These are phyloP conservation scores for Colius striatus DNA, from an alignment of 2,113 vertebrate species.

Conservation along the genomic window DNA sequence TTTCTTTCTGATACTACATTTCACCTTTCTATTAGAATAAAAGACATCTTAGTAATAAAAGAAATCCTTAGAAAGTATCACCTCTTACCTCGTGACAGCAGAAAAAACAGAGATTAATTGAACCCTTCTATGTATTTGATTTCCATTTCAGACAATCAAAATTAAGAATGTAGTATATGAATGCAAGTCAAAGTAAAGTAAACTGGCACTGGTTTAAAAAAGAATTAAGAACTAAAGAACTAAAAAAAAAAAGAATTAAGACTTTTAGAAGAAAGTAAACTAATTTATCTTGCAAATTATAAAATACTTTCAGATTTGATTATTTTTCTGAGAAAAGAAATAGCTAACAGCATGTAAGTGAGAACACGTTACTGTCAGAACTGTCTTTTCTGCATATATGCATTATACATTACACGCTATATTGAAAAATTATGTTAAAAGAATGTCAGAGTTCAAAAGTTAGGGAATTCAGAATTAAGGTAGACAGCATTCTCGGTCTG, in stretches of 20 bases:
- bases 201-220: neutral
- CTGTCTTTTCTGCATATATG: constrained; percentile 30
- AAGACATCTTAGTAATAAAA: neutral
- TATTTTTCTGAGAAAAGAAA: constrained; percentile 24
- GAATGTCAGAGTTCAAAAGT: constrained; percentile 29
- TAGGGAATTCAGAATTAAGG: constrained; percentile 27
- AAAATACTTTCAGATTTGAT: neutral
- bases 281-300: neutral
- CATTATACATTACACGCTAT: neutral
- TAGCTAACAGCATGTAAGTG: neutral
- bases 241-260: neutral
- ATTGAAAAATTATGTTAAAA: constrained; percentile 31
- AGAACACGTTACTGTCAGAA: neutral
- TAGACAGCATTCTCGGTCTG: neutral
- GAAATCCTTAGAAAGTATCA: neutral
- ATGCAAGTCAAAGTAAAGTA: constrained; percentile 1
- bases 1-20: neutral
- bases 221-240: no score
- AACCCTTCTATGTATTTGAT: neutral
- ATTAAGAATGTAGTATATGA: neutral
- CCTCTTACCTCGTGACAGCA: neutral
- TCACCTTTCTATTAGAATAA: neutral
- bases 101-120: neutral
- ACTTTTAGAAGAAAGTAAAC: neutral
- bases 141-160: neutral